phyloP scores from a whole-genome alignment of 2,113 vertebrate genomes.

The Brevimyrus niger region DNA sequence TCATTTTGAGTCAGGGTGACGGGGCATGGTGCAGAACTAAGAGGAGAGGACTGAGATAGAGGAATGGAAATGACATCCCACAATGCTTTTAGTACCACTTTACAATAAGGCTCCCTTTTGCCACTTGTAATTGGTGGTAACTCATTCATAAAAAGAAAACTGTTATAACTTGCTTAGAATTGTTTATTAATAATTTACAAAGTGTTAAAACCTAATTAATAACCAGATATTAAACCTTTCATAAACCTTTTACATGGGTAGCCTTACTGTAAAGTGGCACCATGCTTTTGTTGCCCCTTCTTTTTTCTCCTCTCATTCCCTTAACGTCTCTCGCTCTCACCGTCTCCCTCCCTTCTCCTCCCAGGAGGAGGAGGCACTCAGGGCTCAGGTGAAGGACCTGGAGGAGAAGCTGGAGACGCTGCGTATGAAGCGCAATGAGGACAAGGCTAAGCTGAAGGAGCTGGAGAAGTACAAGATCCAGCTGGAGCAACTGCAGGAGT shows the following conservation, averaged over 20 bases:
- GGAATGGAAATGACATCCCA: neutral
- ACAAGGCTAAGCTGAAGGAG: conserved; percentile 76
- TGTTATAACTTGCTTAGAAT: no score
- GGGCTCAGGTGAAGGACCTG: conserved; percentile 84
- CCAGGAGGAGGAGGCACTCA: conserved; percentile 83
- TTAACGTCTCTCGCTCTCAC: neutral
- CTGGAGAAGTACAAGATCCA: conserved; percentile 75
- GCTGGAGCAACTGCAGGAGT: conserved; percentile 87
- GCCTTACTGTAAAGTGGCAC: no score
- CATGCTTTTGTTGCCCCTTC: neutral
- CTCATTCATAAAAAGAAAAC: no score
- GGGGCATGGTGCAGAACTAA: neutral
- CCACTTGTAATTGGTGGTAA: no score
- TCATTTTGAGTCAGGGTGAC: neutral
- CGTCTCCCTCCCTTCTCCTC: neutral
- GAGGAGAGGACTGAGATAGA: neutral
- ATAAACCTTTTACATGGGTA: no score
- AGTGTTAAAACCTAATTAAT: no score
- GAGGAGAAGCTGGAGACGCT: conserved; percentile 95
- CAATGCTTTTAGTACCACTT: neutral
- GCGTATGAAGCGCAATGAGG: conserved; percentile 78
- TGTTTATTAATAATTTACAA: no score
- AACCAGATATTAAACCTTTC: no score
- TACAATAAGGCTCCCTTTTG: no score
- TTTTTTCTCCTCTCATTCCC: neutral